Evolutionary conservation across 2,888 invertebrate genomes (phyloP).

Genomic region (Caenorhabditis japonica): DNA sequence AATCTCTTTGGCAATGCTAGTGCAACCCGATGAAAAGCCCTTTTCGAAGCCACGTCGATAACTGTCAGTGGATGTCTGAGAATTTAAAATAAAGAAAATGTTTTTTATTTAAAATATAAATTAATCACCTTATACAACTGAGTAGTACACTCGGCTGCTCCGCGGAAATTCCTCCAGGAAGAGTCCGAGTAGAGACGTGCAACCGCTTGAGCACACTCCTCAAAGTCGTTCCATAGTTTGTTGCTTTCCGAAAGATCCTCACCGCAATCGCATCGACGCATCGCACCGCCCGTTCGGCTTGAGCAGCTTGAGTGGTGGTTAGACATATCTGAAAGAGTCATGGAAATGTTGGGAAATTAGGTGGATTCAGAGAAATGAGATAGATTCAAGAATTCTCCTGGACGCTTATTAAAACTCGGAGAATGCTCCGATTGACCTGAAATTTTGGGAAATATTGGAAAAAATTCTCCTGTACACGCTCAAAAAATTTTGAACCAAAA

Average conservation of each 20-base stretch:
- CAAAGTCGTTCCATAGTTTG: constrained; percentile 63
- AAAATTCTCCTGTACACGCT: no score
- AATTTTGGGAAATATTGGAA: no score
- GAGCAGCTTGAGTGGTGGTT: constrained; percentile 50
- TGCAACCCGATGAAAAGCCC: constrained; percentile 67
- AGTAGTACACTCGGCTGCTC: constrained; percentile 72
- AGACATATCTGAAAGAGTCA: constrained; percentile 33
- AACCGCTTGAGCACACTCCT: constrained; percentile 64
- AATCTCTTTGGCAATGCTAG: constrained; percentile 68
- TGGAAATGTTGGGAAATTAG: background rate
- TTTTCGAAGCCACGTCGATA: constrained; percentile 67
- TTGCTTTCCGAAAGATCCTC: constrained; percentile 58
- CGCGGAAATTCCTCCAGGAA: constrained; percentile 67
- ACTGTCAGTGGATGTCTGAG: constrained; percentile 61
- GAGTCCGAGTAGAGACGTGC: constrained; percentile 68
- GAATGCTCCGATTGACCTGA: no score
- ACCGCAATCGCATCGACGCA: constrained; percentile 48
- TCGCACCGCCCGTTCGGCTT: constrained; percentile 30
- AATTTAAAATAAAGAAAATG: background rate
- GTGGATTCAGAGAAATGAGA: background rate
- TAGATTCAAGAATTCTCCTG: no score
- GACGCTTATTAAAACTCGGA: no score
- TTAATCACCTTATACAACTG: constrained; percentile 68
- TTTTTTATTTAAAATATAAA: no score
- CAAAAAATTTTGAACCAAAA: no score